These are phyloP conservation scores for Melipona bicolor DNA, from an alignment of 2,888 invertebrate genomes.

Conservation along the genomic window DNA sequence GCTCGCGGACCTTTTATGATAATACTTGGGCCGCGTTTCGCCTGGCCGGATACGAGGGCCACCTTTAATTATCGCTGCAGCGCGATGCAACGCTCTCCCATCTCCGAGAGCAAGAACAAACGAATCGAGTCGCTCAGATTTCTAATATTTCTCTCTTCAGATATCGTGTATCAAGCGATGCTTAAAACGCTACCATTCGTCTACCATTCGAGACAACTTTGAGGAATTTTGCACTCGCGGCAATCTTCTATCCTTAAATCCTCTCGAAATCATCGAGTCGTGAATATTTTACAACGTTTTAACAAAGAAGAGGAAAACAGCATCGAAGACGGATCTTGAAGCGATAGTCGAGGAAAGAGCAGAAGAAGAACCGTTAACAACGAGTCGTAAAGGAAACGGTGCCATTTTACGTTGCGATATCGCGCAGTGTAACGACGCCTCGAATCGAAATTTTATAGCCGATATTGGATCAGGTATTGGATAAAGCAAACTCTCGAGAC, in stretches of 20 bases:
- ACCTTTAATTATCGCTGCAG: conserved; percentile 55
- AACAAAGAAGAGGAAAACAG: background rate
- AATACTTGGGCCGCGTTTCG: conserved; percentile 50
- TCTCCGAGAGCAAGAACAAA: conserved; percentile 22
- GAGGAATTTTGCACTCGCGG: too few species aligned
- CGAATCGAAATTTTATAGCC: conserved; percentile 17
- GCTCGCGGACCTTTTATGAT: conserved; percentile 64
- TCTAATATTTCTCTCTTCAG: background rate
- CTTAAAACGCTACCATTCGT: too few species aligned
- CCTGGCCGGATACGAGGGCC: conserved; percentile 4
- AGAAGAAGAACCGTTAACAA: background rate
- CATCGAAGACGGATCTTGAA: background rate
- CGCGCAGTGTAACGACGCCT: background rate
- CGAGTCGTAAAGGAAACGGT: conserved; percentile 9
- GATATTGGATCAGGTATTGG: background rate
- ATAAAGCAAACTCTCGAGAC: conserved; percentile 37
- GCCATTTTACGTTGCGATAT: conserved; percentile 8
- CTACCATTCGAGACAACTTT: too few species aligned
- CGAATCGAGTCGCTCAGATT: conserved; percentile 1
- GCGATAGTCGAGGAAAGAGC: background rate
- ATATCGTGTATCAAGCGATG: background rate
- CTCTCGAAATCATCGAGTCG: too few species aligned
- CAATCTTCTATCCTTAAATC: too few species aligned
- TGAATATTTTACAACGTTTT: background rate
- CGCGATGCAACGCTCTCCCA: conserved; percentile 11